A percentile compares a stretch with the other conserved stretches of the same genome.
These are phyloP conservation scores for Sarcophaga peregrina DNA, from an alignment of 1,140 invertebrate species.

Conservation along the genomic window DNA sequence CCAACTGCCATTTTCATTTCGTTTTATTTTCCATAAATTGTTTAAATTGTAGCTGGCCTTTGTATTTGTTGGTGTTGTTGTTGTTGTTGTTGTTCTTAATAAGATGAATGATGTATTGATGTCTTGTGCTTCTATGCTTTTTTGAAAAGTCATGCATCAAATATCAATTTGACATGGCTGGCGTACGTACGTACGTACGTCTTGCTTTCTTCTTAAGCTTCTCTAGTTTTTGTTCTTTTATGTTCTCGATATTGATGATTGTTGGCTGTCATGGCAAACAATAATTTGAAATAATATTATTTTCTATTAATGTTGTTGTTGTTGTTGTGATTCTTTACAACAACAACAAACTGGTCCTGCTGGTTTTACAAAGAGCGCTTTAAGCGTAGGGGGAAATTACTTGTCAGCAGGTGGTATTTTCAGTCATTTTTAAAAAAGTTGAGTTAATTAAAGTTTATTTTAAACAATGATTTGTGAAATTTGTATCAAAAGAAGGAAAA, in stretches of 20 bases:
- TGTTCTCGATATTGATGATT: slow-evolving; percentile 30
- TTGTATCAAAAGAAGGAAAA: too few species aligned
- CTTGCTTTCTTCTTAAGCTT: too few species aligned
- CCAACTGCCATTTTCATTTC: too few species aligned
- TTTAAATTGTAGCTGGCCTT: neutral
- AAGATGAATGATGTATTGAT: slow-evolving; percentile 59
- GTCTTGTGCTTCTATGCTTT: neutral
- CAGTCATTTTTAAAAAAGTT: slow-evolving; percentile 1
- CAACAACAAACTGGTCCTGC: too few species aligned
- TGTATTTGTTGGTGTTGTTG: neutral
- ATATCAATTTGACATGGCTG: slow-evolving; percentile 64
- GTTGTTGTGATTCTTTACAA: too few species aligned
- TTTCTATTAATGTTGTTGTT: neutral
- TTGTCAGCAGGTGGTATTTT: slow-evolving; percentile 9
- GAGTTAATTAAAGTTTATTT: slow-evolving; percentile 17
- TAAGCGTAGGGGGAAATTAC: neutral
- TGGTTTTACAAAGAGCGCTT: too few species aligned
- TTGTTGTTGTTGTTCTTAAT: slow-evolving; percentile 44
- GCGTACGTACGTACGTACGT: too few species aligned
- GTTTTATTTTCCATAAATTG: neutral
- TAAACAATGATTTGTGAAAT: neutral
- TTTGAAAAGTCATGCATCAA: slow-evolving; percentile 62
- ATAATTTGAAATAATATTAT: neutral
- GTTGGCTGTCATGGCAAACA: slow-evolving; percentile 13
- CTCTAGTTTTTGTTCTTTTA: neutral